Conservation (phyloP, 2,888 invertebrate species). For the Caenorhabditis doughertyi region DNA sequence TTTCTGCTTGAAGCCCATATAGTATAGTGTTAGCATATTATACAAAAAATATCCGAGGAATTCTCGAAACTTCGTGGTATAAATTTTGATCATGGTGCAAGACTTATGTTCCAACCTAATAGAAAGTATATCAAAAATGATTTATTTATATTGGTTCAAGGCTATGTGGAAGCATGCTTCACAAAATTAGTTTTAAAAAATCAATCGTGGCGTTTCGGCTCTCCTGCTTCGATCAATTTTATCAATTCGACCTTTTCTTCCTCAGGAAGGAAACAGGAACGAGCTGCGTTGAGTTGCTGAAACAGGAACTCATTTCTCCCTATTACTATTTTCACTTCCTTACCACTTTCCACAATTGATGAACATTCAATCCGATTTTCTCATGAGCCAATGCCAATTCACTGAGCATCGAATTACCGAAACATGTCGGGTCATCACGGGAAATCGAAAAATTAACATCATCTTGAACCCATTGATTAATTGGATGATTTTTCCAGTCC, state of each 20-base stretch:
- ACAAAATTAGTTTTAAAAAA: no score
- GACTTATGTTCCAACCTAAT: no score
- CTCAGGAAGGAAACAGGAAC: slow-evolving; percentile 84
- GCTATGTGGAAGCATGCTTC: no score
- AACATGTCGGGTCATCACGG: slow-evolving; percentile 86
- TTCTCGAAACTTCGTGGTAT: no score
- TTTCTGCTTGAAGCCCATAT: no score
- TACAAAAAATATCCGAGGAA: no score
- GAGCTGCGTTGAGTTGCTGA: slow-evolving; percentile 85
- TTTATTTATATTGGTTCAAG: no score
- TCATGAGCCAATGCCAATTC: slow-evolving; percentile 84
- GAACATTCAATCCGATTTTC: slow-evolving; percentile 84
- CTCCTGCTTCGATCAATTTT: slow-evolving; percentile 77
- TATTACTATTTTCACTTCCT: no score
- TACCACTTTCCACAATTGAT: slow-evolving; percentile 85
- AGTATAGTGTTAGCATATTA: no score
- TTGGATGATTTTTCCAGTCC: slow-evolving; percentile 84
- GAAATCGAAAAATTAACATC: slow-evolving; percentile 86
- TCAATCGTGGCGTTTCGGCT: slow-evolving; percentile 67
- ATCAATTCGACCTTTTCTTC: slow-evolving; percentile 84
- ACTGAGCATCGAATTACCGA: slow-evolving; percentile 84
- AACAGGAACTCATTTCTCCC: slow-evolving; percentile 11
- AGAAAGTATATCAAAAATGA: no score
- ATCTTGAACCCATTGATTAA: slow-evolving; percentile 85
- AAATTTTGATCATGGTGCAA: no score